Evolutionary conservation across 92 coral and sea anemone genomes (phyloP).

Genomic region (Phymanthus crucifer): DNA sequence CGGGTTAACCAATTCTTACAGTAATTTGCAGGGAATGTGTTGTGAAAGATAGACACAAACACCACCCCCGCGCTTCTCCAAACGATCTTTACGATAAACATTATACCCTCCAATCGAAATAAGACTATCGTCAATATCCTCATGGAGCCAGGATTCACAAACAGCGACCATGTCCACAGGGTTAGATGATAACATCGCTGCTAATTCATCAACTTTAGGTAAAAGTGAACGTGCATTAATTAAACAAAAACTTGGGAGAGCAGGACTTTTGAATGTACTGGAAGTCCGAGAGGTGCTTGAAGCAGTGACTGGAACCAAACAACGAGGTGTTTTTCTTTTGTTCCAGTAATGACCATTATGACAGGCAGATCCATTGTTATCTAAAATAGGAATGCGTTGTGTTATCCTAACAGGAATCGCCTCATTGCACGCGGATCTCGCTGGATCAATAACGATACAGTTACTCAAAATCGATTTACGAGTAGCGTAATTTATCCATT

Average conservation of each 20-base stretch:
- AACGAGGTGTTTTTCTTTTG: background rate
- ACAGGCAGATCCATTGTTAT: too few relatives aligned
- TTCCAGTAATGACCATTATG: background rate
- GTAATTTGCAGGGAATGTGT: too few relatives aligned
- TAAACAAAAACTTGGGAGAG: background rate
- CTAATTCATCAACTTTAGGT: background rate
- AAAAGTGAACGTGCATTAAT: background rate
- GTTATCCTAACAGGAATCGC: background rate
- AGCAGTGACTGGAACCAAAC: background rate
- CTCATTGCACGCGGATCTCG: background rate
- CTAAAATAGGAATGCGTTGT: background rate
- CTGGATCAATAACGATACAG: background rate
- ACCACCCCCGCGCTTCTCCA: constrained; percentile 51
- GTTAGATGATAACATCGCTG: background rate
- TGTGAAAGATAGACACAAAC: constrained; percentile 35
- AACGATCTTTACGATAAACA: constrained; percentile 35
- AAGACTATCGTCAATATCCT: constrained; percentile 39
- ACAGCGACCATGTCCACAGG: constrained; percentile 27
- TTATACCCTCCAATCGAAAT: constrained; percentile 42
- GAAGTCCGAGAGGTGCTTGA: background rate
- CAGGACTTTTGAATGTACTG: background rate
- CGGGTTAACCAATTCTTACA: constrained; percentile 32
- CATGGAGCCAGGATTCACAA: constrained; percentile 51
- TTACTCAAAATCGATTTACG: too few relatives aligned
- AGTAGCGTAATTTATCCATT: too few relatives aligned